A percentile compares a stretch with the other conserved stretches of the same genome.
Conservation (phyloP, 2,113 vertebrate genomes). For the Notarius quadriscutis region DNA sequence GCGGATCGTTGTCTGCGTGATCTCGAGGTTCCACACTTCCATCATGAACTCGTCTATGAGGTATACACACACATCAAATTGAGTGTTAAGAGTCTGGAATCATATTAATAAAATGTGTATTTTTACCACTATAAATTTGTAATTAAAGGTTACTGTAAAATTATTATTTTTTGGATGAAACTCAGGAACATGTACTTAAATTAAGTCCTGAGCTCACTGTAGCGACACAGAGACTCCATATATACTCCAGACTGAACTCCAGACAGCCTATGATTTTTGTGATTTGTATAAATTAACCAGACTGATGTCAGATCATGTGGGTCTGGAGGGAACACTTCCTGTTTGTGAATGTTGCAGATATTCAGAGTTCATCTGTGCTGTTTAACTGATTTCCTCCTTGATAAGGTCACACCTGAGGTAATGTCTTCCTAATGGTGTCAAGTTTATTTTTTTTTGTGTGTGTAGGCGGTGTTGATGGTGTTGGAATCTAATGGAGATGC, state of each 20-base stretch:
- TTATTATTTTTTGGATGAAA: neutral
- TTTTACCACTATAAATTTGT: neutral
- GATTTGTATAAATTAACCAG: neutral
- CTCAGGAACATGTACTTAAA: neutral
- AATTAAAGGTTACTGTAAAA: neutral
- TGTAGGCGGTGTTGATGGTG: constrained; percentile 81
- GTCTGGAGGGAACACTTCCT: neutral
- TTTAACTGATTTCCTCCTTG: neutral
- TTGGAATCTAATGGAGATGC: constrained; percentile 79
- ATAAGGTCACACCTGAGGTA: neutral
- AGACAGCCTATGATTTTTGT: neutral
- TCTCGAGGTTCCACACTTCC: constrained; percentile 86
- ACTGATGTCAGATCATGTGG: neutral
- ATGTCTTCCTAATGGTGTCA: neutral
- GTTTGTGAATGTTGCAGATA: neutral
- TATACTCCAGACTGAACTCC: neutral
- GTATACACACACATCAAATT: constrained; percentile 55
- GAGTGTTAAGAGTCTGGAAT: too few species aligned
- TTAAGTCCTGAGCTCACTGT: neutral
- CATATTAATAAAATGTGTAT: neutral
- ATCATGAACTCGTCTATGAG: constrained; percentile 89
- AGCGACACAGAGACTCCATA: neutral
- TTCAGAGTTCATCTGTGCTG: neutral
- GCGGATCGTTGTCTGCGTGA: constrained; percentile 81
- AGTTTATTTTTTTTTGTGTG: neutral